These are phyloP conservation scores for Syrphus vitripennis DNA, from an alignment of 2,888 invertebrate species.

Conservation along the genomic window DNA sequence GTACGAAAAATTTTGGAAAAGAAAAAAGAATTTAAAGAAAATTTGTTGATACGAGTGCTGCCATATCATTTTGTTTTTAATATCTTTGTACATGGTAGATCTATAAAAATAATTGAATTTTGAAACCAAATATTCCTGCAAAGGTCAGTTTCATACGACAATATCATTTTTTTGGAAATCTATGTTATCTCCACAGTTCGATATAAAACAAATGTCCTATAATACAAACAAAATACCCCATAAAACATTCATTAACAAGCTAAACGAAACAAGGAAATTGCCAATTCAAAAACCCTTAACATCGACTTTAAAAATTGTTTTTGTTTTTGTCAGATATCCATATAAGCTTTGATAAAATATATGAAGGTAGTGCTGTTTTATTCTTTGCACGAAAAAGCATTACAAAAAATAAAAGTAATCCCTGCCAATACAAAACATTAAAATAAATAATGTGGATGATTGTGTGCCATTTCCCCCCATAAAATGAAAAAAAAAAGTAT, in stretches of 20 bases:
- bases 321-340: not conserved
- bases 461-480: conserved; percentile 20
- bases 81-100: too few species aligned
- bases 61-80: too few species aligned
- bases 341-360: not conserved
- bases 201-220: not conserved
- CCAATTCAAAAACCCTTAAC: not conserved
- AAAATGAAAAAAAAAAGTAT: not conserved
- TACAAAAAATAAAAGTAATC: conserved; percentile 15
- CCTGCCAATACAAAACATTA: not conserved
- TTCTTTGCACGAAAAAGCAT: not conserved
- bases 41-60: too few species aligned
- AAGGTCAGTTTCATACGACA: too few species aligned
- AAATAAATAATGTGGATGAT: conserved; percentile 16
- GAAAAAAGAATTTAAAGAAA: too few species aligned
- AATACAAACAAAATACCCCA: not conserved
- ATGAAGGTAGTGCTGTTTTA: not conserved
- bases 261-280: not conserved
- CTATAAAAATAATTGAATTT: too few species aligned
- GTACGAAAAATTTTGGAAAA: too few species aligned
- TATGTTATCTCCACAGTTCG: too few species aligned
- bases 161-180: too few species aligned
- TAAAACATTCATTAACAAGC: conserved; percentile 4
- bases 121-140: too few species aligned
- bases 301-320: not conserved